Evolutionary conservation across 92 coral and sea anemone species (phyloP).

Genomic region (Heteractis magnifica): DNA sequence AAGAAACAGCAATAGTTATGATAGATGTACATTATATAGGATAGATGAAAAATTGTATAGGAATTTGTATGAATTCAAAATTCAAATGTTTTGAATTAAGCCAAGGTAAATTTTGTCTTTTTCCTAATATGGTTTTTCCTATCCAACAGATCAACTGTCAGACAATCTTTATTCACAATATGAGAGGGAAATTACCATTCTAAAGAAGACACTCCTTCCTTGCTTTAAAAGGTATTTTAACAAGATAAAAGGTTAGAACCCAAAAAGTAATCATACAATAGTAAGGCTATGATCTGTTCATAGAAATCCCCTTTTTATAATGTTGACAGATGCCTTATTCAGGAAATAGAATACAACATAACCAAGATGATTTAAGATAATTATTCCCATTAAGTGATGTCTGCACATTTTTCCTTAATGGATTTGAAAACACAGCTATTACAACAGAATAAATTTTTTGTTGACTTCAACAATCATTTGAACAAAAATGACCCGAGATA

Average conservation of each 20-base stretch:
- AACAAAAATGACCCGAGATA: background rate
- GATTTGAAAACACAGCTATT: slow-evolving; percentile 1
- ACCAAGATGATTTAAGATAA: background rate
- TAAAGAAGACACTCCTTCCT: background rate
- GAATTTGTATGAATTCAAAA: background rate
- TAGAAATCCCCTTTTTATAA: background rate
- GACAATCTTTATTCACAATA: background rate
- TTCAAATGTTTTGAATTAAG: background rate
- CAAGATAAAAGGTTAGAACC: background rate
- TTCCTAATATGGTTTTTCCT: slow-evolving; percentile 2
- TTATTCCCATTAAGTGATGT: background rate
- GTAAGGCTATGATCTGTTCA: background rate
- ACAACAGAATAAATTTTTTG: background rate
- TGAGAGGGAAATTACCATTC: background rate
- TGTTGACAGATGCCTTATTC: background rate
- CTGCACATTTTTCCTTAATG: background rate
- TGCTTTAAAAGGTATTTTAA: background rate
- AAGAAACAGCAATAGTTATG: no score
- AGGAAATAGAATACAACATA: background rate
- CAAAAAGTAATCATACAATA: background rate
- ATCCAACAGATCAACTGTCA: background rate
- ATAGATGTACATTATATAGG: background rate
- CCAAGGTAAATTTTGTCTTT: background rate
- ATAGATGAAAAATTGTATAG: background rate
- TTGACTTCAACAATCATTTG: background rate